Percentiles rank a stretch among this genome's conserved stretches.
phyloP scores from a whole-genome alignment of 2,113 vertebrate species.

The Rhombomys opimus region DNA sequence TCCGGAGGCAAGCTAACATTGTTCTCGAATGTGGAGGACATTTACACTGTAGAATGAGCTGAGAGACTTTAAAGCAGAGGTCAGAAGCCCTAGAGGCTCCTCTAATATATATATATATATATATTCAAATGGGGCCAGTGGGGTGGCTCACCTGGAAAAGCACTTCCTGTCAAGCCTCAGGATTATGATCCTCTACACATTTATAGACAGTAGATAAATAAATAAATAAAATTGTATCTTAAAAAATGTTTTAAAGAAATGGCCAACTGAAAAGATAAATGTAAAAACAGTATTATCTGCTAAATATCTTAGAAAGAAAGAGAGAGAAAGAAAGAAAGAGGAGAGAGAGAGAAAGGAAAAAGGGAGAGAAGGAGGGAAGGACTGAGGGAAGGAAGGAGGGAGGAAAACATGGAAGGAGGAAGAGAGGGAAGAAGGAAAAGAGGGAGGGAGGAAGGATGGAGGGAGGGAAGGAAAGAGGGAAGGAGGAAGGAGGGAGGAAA shows the following conservation, averaged over 20 bases:
- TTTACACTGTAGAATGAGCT: background rate
- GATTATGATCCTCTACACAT: background rate
- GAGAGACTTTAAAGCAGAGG: background rate
- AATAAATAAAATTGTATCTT: background rate
- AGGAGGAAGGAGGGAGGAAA: background rate
- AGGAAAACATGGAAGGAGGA: too few species aligned
- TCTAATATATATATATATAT: too few species aligned
- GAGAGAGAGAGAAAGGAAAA: background rate
- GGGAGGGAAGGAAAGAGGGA: too few species aligned
- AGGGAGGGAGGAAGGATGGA: background rate
- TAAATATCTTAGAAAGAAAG: background rate
- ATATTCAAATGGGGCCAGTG: background rate
- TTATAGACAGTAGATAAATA: background rate
- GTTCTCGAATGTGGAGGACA: background rate
- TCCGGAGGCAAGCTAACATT: background rate
- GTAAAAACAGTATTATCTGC: background rate
- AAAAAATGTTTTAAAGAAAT: background rate
- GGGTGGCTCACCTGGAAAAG: background rate
- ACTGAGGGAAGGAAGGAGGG: background rate
- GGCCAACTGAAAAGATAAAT: background rate
- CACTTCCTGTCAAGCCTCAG: background rate
- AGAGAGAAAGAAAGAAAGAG: background rate
- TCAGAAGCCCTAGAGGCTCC: background rate
- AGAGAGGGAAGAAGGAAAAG: background rate
- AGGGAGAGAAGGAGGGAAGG: background rate